Evolutionary conservation across 2,113 vertebrate genomes (phyloP).

Genomic region (Seriola dumerili): DNA sequence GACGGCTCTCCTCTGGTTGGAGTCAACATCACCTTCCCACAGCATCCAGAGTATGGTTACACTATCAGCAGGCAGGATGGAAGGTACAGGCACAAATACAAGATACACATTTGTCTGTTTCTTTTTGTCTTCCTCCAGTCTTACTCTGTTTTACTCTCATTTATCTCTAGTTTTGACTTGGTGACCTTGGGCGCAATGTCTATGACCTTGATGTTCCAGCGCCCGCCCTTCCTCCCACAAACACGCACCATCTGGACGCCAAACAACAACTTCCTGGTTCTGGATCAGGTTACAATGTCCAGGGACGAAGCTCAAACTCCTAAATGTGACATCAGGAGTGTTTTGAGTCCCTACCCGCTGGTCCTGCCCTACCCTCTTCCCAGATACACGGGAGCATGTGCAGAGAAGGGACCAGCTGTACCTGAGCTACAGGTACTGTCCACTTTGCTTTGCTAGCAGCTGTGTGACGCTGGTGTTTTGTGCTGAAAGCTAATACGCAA

Average conservation of each 20-base stretch:
- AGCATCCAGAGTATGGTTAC: conserved; percentile 94
- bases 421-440: conserved; percentile 93
- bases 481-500: background rate
- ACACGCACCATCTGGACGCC: conserved; percentile 95
- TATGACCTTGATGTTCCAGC: conserved; percentile 94
- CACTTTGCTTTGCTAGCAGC: background rate
- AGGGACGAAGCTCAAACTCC: conserved; percentile 83
- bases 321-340: conserved; percentile 90
- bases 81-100: conserved; percentile 83
- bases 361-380: conserved; percentile 96
- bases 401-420: conserved; percentile 92
- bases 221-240: conserved; percentile 94
- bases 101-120: background rate
- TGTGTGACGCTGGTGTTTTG: background rate
- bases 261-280: conserved; percentile 95
- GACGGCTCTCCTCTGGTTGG: conserved; percentile 96
- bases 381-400: conserved; percentile 91
- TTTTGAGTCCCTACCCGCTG: conserved; percentile 93
- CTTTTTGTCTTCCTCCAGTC: background rate
- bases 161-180: conserved; percentile 91
- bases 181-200: conserved; percentile 95
- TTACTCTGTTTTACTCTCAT: background rate
- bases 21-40: conserved; percentile 96
- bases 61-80: conserved; percentile 97
- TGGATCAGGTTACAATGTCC: conserved; percentile 95